Evolutionary conservation across 2,797 vertebrate genomes (phyloP), one percentile per base, ranked within the genome.

Genomic region (Urocyon cinereoargenteus): DNA sequence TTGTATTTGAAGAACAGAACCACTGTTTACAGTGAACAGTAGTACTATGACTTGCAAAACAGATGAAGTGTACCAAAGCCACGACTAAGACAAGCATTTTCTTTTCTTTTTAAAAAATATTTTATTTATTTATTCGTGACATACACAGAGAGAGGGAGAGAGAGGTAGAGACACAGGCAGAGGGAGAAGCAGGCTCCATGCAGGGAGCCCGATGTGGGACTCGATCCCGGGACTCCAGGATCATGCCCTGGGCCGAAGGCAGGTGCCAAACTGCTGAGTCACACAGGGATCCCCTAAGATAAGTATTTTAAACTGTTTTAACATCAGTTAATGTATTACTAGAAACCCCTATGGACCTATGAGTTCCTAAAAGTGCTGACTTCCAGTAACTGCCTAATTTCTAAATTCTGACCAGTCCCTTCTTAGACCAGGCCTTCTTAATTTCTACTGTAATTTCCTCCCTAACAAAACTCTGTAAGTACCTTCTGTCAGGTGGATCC

Each of bases 1-100:
- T 96, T 87, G 18, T 57, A 87, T 90, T 94, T 93, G 77, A 81
- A 95, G 91, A 97, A 34, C 49, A 93, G 64, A 84, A 61, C 9
- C 19, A 26, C 24, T n/a, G 14, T 82, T 90, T 95, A 10, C 57
- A 87, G 51, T 12, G 57, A 87, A 13, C 5, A 45, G 75, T 61
- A 70, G 8, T 62, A 14, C 78, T 64, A 9, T 51, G 57, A 61
- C 24, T 87, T 66, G 53, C 16, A 81, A 89, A 92, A 61, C 9
- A 28, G 64, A 84, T 70, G 36, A 78, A 51, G 55, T n/a, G 14
- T 57, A 55, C 24, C 89, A 70, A 79, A 77, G 40, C 45, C 62
- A 24, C 1, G 8, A 85, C 45, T 59, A 66, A 92, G 66, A n/a
- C 36, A 70, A 84, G 57, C 51, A 75, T 31, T 49, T 93, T 8